Conservation (phyloP, 2,113 vertebrate species). For the Tautogolabrus adspersus region DNA sequence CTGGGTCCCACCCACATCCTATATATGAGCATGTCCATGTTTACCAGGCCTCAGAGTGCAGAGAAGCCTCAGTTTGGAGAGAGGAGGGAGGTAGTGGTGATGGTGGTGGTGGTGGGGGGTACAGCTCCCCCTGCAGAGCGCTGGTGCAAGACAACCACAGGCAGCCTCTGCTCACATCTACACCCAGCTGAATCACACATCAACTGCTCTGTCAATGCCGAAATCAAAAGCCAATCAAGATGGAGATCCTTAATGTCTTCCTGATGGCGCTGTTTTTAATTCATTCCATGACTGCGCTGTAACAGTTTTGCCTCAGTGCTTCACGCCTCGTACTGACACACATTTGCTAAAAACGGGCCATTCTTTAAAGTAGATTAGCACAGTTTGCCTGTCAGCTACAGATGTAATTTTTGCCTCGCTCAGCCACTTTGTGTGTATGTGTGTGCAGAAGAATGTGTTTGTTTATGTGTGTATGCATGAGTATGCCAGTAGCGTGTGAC, state of each 20-base stretch:
- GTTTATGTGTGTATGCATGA: conserved; percentile 24
- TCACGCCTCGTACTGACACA: conserved; percentile 61
- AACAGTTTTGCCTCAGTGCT: conserved; percentile 60
- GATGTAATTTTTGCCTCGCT: conserved; percentile 57
- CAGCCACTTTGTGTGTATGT: conserved; percentile 34
- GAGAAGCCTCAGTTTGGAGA: conserved; percentile 34
- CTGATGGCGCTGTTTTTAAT: conserved; percentile 69
- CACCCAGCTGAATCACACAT: conserved; percentile 54
- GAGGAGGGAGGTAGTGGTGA: not conserved
- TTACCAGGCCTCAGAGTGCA: conserved; percentile 55
- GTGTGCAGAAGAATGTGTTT: conserved; percentile 16
- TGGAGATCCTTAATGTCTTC: conserved; percentile 52
- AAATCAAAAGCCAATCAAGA: conserved; percentile 48
- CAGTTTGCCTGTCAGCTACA: conserved; percentile 71
- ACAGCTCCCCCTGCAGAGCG: conserved; percentile 46
- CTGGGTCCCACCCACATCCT: conserved; percentile 57
- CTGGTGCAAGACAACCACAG: conserved; percentile 57
- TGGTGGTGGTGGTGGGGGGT: not conserved
- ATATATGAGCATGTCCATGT: conserved; percentile 51
- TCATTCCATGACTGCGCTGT: conserved; percentile 63
- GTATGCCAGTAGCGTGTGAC: conserved; percentile 41
- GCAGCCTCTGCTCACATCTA: conserved; percentile 58
- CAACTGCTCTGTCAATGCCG: conserved; percentile 49
- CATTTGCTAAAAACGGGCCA: conserved; percentile 57
- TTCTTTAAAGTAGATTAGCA: conserved; percentile 72